A percentile compares a stretch with the other conserved stretches of the same genome.
Evolutionary conservation across 2,888 invertebrate genomes (phyloP).

Genomic region (Mycalesis mineus): DNA sequence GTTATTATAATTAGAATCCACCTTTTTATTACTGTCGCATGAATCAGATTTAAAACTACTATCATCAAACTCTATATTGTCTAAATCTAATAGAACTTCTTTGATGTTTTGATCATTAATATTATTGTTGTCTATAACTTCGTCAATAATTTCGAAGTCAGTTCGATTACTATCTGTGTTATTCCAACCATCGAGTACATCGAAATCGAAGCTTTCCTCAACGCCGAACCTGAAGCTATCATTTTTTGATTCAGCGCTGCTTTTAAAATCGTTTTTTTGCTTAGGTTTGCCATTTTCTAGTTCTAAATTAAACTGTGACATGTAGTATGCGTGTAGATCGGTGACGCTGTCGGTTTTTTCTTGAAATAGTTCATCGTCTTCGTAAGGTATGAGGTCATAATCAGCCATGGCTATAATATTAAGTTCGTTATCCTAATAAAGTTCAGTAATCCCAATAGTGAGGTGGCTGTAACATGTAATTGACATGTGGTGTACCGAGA

Average conservation of each 20-base stretch:
- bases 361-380: conserved; percentile 59
- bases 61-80: conserved; percentile 65
- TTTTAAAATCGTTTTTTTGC: conserved; percentile 37
- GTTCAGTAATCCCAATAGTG: conserved; percentile 64
- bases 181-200: conserved; percentile 59
- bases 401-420: conserved; percentile 54
- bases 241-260: conserved; percentile 40
- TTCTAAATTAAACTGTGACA: conserved; percentile 73
- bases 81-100: conserved; percentile 66
- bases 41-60: conserved; percentile 48
- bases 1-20: conserved; percentile 46
- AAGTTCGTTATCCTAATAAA: conserved; percentile 66
- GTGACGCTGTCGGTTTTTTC: conserved; percentile 58
- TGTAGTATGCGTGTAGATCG: conserved; percentile 72
- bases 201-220: conserved; percentile 70
- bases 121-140: conserved; percentile 59
- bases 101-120: conserved; percentile 68
- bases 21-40: conserved; percentile 37
- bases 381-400: conserved; percentile 65
- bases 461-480: conserved; percentile 54
- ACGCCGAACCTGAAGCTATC: conserved; percentile 62
- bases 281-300: conserved; percentile 61
- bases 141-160: conserved; percentile 62
- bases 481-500: conserved; percentile 65
- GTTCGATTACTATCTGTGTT: conserved; percentile 35